These are phyloP conservation scores for Upupa epops DNA, from an alignment of 2,113 vertebrate species.

Conservation along the genomic window DNA sequence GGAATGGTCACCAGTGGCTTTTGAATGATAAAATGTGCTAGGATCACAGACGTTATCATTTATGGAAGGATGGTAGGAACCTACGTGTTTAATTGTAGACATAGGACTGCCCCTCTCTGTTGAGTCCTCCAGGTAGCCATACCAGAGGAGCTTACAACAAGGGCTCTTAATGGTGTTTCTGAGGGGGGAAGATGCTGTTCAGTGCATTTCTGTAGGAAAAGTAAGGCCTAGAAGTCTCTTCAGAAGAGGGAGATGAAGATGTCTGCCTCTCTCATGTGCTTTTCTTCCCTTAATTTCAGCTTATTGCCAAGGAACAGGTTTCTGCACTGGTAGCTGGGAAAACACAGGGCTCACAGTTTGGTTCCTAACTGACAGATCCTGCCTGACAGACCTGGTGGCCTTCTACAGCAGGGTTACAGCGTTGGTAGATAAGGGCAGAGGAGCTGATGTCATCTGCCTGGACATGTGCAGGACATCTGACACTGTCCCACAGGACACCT, in stretches of 20 bases:
- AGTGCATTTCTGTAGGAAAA: not conserved
- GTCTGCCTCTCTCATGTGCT: not conserved
- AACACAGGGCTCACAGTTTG: not conserved
- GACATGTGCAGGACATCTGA: no score
- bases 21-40: not conserved
- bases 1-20: not conserved
- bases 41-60: not conserved
- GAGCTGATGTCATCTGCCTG: no score
- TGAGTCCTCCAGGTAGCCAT: not conserved
- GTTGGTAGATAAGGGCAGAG: no score
- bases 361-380: no score
- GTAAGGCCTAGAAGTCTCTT: not conserved
- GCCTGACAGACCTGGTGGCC: no score
- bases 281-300: constrained; percentile 19
- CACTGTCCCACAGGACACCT: no score
- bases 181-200: not conserved
- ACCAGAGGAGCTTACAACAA: not conserved
- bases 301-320: not conserved
- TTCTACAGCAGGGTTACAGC: no score
- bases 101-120: not conserved
- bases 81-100: not conserved
- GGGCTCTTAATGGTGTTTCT: not conserved
- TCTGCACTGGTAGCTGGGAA: not conserved
- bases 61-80: not conserved
- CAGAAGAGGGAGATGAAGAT: not conserved